These are phyloP conservation scores for Plodia interpunctella DNA, from an alignment of 1,140 invertebrate species.

Conservation along the genomic window DNA sequence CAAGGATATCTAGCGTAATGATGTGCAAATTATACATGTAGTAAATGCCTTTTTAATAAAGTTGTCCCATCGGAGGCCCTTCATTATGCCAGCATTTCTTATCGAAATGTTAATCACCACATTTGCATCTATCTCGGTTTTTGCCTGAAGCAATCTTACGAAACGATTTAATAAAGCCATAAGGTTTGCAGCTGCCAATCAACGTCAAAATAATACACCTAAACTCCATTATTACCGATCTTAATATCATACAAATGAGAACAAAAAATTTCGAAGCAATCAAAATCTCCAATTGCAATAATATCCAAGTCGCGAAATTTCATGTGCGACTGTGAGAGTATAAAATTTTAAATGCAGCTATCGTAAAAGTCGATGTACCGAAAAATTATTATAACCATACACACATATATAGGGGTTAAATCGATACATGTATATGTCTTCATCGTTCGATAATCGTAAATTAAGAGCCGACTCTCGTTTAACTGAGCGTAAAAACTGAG, in stretches of 20 bases:
- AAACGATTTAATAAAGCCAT: slow-evolving; percentile 48
- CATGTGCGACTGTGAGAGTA: slow-evolving; percentile 41
- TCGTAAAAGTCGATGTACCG: slow-evolving; percentile 59
- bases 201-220: slow-evolving; percentile 9
- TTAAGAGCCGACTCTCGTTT: slow-evolving; percentile 60
- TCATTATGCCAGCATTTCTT: slow-evolving; percentile 47
- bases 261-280: background rate
- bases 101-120: slow-evolving; percentile 52
- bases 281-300: slow-evolving; percentile 33
- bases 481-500: slow-evolving; percentile 74
- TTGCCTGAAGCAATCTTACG: slow-evolving; percentile 37
- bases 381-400: slow-evolving; percentile 53
- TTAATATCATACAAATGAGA: slow-evolving; percentile 1
- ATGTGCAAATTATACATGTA: slow-evolving; percentile 21
- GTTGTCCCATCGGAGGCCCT: slow-evolving; percentile 51
- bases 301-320: slow-evolving; percentile 44
- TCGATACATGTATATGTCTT: slow-evolving; percentile 52
- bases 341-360: slow-evolving; percentile 43
- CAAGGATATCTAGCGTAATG: slow-evolving; percentile 35
- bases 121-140: slow-evolving; percentile 39
- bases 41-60: slow-evolving; percentile 53
- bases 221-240: background rate
- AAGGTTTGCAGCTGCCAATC: slow-evolving; percentile 42
- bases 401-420: slow-evolving; percentile 34
- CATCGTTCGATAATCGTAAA: slow-evolving; percentile 68